Evolutionary conservation across 2,113 vertebrate genomes (phyloP).

Genomic region (Anolis carolinensis): DNA sequence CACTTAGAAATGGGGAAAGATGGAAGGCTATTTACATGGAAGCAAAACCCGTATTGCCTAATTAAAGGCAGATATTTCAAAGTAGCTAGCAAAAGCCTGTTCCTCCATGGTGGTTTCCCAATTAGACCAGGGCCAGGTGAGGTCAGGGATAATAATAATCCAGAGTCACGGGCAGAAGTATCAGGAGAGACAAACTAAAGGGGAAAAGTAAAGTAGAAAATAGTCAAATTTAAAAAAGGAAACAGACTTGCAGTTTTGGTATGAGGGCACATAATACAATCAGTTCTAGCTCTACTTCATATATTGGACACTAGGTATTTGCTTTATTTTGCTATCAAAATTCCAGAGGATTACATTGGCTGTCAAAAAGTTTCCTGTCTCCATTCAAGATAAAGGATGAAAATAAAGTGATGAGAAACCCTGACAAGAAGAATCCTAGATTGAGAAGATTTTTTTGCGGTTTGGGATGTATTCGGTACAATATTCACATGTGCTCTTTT

Average conservation of each 20-base stretch:
- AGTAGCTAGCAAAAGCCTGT: neutral
- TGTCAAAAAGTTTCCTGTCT: too few relatives aligned
- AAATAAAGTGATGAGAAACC: too few relatives aligned
- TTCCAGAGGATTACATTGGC: too few relatives aligned
- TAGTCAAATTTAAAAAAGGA: neutral
- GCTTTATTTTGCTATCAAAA: too few relatives aligned
- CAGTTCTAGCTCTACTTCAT: neutral
- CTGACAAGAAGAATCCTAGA: too few relatives aligned
- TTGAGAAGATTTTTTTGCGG: too few relatives aligned
- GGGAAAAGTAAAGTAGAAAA: neutral
- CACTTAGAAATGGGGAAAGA: constrained; percentile 33
- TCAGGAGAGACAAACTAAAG: neutral
- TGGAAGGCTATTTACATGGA: constrained; percentile 9
- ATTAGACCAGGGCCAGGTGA: neutral
- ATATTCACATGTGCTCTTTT: too few relatives aligned
- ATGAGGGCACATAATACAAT: neutral
- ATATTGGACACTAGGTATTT: too few relatives aligned
- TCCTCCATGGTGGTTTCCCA: neutral
- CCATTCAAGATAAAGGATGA: too few relatives aligned
- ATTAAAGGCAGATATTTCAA: neutral
- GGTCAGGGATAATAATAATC: neutral
- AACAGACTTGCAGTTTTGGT: neutral
- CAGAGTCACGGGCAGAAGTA: neutral
- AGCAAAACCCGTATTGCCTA: neutral
- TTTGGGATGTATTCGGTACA: too few relatives aligned